Conservation (phyloP, 37 sponge, comb jelly and placozoan genomes). For the Beroe forskalii region DNA sequence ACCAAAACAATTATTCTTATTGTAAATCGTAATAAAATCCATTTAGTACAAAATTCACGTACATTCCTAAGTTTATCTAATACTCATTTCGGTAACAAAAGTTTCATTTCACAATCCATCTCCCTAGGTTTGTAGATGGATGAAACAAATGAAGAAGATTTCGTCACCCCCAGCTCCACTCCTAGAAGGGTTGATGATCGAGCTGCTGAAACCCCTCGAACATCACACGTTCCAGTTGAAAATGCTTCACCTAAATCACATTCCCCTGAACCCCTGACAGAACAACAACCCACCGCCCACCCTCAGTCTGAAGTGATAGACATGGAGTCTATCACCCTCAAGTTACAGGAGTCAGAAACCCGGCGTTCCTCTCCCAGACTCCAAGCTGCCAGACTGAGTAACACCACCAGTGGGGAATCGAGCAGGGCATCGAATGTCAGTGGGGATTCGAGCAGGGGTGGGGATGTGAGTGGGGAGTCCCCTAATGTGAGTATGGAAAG, state of each 20-base stretch:
- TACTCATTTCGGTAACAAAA: no score
- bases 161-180: background rate
- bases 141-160: background rate
- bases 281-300: background rate
- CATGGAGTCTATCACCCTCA: background rate
- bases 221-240: background rate
- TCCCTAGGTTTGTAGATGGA: no score
- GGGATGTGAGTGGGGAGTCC: background rate
- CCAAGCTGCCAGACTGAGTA: background rate
- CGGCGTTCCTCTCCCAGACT: background rate
- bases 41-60: no score
- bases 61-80: no score
- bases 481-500: background rate
- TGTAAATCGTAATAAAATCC: no score
- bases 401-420: background rate
- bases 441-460: background rate
- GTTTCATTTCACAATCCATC: no score
- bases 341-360: background rate
- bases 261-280: background rate
- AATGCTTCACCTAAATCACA: background rate
- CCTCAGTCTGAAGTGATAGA: background rate
- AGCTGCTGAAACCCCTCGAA: background rate
- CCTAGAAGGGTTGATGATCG: background rate
- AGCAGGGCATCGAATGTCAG: no score
- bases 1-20: no score